Evolutionary conservation across 1,140 invertebrate genomes (phyloP).

Genomic region (Scylla paramamosain): DNA sequence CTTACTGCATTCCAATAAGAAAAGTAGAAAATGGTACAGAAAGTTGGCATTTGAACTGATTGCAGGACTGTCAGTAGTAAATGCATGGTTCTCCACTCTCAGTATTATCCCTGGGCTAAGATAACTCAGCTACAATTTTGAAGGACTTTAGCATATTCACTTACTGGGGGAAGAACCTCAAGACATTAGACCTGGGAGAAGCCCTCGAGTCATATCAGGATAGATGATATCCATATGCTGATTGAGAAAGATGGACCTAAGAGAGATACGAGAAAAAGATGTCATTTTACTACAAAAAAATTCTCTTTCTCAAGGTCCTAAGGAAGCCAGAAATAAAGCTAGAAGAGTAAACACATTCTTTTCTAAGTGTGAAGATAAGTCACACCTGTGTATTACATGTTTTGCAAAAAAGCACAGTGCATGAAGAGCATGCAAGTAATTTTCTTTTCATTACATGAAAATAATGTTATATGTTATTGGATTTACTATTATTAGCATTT

Average conservation of each 20-base stretch:
- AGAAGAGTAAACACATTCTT: not conserved
- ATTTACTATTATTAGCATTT: no score
- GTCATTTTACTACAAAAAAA: not conserved
- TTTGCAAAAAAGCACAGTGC: no score
- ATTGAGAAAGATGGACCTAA: not conserved
- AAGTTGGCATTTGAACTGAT: constrained; percentile 56
- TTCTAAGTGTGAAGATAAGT: no score
- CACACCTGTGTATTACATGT: no score
- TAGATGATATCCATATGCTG: not conserved
- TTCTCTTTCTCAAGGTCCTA: not conserved
- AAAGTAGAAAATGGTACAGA: constrained; percentile 73
- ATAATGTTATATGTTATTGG: no score
- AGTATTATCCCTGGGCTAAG: not conserved
- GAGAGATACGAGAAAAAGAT: not conserved
- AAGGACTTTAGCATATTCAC: constrained; percentile 2
- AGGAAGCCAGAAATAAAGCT: no score
- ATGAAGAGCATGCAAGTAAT: no score
- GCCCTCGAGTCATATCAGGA: not conserved
- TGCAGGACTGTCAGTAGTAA: constrained; percentile 50
- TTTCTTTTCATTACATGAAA: no score
- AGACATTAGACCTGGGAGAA: constrained; percentile 21
- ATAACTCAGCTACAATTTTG: not conserved
- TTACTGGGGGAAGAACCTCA: not conserved
- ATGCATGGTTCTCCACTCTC: constrained; percentile 59
- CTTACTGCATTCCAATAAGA: constrained; percentile 55